Conservation (phyloP, 1,140 invertebrate genomes). For the Bombus consobrinus region DNA sequence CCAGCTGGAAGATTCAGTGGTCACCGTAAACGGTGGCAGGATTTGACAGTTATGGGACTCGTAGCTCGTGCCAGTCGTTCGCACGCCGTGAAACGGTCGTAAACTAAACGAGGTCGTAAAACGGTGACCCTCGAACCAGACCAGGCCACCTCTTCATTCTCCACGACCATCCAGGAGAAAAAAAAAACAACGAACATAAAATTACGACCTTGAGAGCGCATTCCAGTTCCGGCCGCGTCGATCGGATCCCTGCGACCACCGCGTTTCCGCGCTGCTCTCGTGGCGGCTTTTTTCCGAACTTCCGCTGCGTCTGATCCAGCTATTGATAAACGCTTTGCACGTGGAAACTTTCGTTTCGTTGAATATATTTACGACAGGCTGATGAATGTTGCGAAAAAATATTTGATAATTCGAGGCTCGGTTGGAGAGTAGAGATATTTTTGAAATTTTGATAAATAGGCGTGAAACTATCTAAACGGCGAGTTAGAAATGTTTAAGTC, state of each 20-base stretch:
- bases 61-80: constrained; percentile 77
- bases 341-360: background rate
- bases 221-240: background rate
- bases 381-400: background rate
- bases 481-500: background rate
- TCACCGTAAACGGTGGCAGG: constrained; percentile 76
- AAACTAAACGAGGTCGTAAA: constrained; percentile 76
- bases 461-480: background rate
- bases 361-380: background rate
- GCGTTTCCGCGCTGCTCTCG: background rate
- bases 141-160: background rate
- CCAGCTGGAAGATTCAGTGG: constrained; percentile 73
- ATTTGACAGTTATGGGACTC: constrained; percentile 80
- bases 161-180: background rate
- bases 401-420: background rate
- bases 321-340: background rate
- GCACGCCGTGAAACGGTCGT: constrained; percentile 79
- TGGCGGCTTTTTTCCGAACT: background rate
- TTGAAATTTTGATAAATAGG: background rate
- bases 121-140: constrained; percentile 6
- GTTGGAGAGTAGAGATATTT: no score
- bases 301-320: background rate
- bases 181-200: constrained; percentile 13
- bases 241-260: background rate
- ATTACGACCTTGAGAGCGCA: constrained; percentile 22